Conservation (phyloP, 2,888 invertebrate genomes). For the Drosophila mayaguana region DNA sequence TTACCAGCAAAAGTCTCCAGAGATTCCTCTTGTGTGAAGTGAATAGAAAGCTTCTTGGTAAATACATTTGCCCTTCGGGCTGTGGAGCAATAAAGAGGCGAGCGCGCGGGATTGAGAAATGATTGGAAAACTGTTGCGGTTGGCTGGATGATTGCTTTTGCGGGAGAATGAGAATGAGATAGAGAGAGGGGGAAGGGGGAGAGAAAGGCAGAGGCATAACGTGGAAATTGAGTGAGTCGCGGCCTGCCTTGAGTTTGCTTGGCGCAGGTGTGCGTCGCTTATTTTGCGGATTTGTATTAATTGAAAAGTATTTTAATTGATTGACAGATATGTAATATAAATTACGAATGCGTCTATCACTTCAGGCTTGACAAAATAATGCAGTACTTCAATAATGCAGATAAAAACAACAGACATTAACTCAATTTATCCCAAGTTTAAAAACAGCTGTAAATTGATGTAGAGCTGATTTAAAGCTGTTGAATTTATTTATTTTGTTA, state of each 20-base stretch:
- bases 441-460: neutral
- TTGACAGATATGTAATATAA: constrained; percentile 35
- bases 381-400: no score
- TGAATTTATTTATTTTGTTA: no score
- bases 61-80: neutral
- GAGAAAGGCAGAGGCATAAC: neutral
- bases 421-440: no score
- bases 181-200: no score
- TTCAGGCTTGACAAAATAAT: neutral
- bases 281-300: constrained; percentile 28
- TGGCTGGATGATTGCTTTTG: constrained; percentile 8
- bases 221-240: constrained; percentile 22
- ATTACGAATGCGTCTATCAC: constrained; percentile 4
- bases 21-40: neutral
- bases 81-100: neutral
- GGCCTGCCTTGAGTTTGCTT: constrained; percentile 7
- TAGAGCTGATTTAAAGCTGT: no score
- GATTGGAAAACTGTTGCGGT: constrained; percentile 30
- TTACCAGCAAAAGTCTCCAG: neutral
- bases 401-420: neutral
- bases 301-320: constrained; percentile 47
- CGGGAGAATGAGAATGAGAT: neutral
- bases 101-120: constrained; percentile 8
- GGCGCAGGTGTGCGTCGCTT: constrained; percentile 30
- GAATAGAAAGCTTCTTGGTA: constrained; percentile 5